Conservation (phyloP, 2,797 vertebrate species). For the Craterocephalus amniculus region DNA sequence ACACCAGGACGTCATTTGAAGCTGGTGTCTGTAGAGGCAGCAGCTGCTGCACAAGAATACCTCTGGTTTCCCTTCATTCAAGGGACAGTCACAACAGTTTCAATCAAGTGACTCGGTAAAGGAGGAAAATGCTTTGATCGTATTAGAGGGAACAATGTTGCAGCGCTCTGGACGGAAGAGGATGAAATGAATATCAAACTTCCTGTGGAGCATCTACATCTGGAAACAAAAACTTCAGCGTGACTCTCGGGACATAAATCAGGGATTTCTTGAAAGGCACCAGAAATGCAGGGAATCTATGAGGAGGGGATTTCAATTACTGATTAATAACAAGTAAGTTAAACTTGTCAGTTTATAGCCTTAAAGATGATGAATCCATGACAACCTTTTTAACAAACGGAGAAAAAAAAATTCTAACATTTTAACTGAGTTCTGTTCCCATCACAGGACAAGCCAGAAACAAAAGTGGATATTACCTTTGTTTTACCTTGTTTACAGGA, state of each 20-base stretch:
- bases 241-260: constrained; percentile 16
- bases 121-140: constrained; percentile 12
- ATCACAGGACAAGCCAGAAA: neutral
- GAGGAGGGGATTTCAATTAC: constrained; percentile 40
- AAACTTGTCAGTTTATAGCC: constrained; percentile 2
- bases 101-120: constrained; percentile 14
- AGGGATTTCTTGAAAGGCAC: constrained; percentile 14
- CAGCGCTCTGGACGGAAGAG: constrained; percentile 21
- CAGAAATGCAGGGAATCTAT: constrained; percentile 35
- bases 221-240: constrained; percentile 30
- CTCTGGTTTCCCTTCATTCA: constrained; percentile 52
- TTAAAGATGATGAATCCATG: neutral
- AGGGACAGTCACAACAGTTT: constrained; percentile 38
- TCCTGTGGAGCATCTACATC: constrained; percentile 27
- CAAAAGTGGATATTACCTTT: neutral
- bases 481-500: neutral
- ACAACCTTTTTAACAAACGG: neutral
- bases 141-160: constrained; percentile 10
- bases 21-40: constrained; percentile 62
- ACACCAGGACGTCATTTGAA: constrained; percentile 74
- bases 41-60: constrained; percentile 69
- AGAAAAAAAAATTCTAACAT: neutral
- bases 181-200: constrained; percentile 23
- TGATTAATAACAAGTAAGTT: constrained; percentile 59
- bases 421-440: neutral